phyloP scores from a whole-genome alignment of 2,888 invertebrate species.

The Hoplodrina ambigua region DNA sequence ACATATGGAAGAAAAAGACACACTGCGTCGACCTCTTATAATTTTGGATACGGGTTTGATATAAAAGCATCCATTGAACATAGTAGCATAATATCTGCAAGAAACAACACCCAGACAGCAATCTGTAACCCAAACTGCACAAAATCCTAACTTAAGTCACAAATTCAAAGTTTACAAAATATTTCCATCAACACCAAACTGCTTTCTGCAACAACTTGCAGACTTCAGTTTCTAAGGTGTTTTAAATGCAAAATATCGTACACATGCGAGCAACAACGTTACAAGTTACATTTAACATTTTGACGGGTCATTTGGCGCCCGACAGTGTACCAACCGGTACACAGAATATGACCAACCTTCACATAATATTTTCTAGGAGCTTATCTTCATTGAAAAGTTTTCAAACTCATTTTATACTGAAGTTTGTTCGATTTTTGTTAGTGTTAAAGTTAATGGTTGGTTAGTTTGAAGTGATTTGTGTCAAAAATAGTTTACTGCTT shows the following conservation, averaged over 20 bases:
- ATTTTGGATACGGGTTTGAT: too few species aligned
- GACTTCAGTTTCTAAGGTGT: conserved; percentile 43
- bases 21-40: too few species aligned
- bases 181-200: conserved; percentile 34
- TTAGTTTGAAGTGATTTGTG: neutral
- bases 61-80: neutral
- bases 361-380: conserved; percentile 42
- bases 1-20: too few species aligned
- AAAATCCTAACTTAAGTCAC: conserved; percentile 20
- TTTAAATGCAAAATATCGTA: conserved; percentile 46
- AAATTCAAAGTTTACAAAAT: conserved; percentile 25
- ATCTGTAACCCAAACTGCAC: conserved; percentile 12
- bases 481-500: conserved; percentile 1
- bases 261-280: conserved; percentile 49
- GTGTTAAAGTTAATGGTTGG: conserved; percentile 2
- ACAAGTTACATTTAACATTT: conserved; percentile 81
- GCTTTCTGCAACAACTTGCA: conserved; percentile 29
- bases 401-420: conserved; percentile 40
- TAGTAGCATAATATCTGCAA: neutral
- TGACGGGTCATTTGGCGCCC: conserved; percentile 83
- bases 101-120: conserved; percentile 8
- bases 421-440: conserved; percentile 23
- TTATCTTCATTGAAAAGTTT: conserved; percentile 47
- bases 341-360: conserved; percentile 69
- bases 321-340: conserved; percentile 69